Base-by-base conservation (phyloP, 2,888 invertebrate genomes). In the Mythimna loreyi region DNA sequence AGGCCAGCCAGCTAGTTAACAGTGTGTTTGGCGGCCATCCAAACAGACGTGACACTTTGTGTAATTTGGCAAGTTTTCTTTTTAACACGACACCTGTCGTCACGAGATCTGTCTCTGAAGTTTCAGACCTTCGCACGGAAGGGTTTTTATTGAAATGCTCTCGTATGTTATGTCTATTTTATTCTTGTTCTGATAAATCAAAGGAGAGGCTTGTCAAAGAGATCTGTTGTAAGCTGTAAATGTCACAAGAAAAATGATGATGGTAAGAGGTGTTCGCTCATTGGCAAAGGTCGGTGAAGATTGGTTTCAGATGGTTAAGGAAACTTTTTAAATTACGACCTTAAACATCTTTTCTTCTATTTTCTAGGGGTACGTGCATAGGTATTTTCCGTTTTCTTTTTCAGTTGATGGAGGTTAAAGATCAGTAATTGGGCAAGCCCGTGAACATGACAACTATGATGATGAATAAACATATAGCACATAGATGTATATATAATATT, bases 61-160 rank as follows among this genome's bases (percentile, higher is more conserved):
- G 89, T 90, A 84, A 91, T 93, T 94, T 94, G 95, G 93, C 94
- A 93, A 90, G 85, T 86, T 88, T 89, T 90, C 87, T 86, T 83
- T 86, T 83, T 81, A 85, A 77, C 81, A 80, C 80, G 88, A 87
- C 94, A 94, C 94, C 94, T 94, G 94, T 92, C 92, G 88, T 88
- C 89, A 85, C 85, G 87, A 83, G 85, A 87, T 87, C 86, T 80
- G 88, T 88, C 86, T 87, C 81, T 76, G 81, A 86, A 89, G 89
- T 89, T 28, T 88, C 88, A 86, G 85, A 79, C 84, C 78, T 75
- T 80, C 70, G 62, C 53, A 47, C 49, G 13, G 13, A 59, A 63
- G 49, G 63, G 74, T 36, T 72, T 65, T 74, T 59, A 59, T 43
- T 40, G 13, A 25, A 30, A 60, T 30, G 45, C 1, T n/a, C 28